phyloP scores from a whole-genome alignment of 2,113 vertebrate genomes.

The Anguilla rostrata region DNA sequence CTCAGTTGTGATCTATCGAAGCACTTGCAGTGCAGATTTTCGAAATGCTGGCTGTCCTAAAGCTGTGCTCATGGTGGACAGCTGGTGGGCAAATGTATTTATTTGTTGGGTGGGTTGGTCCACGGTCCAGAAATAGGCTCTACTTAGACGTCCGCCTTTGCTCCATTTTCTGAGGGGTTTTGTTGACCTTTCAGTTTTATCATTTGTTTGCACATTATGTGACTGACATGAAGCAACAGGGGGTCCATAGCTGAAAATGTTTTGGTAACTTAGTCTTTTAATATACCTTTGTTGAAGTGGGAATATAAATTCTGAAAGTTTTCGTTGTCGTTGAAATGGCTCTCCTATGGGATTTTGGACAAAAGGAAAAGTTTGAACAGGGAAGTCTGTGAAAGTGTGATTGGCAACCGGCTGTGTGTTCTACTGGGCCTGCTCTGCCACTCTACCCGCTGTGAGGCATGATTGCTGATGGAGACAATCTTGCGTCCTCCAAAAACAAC shows the following conservation, averaged over 20 bases:
- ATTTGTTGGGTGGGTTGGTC: neutral
- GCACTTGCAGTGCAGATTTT: too few relatives aligned
- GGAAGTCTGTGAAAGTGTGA: neutral
- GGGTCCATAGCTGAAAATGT: neutral
- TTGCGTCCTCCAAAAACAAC: slow-evolving; percentile 39
- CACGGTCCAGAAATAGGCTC: neutral
- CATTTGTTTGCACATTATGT: neutral
- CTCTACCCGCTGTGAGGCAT: neutral
- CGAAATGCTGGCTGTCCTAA: too few relatives aligned
- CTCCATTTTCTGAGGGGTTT: neutral
- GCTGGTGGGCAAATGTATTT: too few relatives aligned
- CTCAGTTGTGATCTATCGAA: too few relatives aligned
- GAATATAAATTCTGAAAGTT: slow-evolving; percentile 64
- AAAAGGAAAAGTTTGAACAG: neutral
- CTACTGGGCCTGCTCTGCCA: neutral
- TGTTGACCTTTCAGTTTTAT: neutral
- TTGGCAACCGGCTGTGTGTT: neutral
- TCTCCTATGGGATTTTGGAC: slow-evolving; percentile 29
- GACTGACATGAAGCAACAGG: neutral
- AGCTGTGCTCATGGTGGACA: too few relatives aligned
- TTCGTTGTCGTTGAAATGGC: slow-evolving; percentile 45
- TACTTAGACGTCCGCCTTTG: neutral
- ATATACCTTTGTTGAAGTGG: slow-evolving; percentile 56
- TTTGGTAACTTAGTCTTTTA: neutral
- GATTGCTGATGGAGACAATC: neutral